Evolutionary conservation across 2,113 vertebrate species (phyloP).

Genomic region (Oenanthe melanoleuca): DNA sequence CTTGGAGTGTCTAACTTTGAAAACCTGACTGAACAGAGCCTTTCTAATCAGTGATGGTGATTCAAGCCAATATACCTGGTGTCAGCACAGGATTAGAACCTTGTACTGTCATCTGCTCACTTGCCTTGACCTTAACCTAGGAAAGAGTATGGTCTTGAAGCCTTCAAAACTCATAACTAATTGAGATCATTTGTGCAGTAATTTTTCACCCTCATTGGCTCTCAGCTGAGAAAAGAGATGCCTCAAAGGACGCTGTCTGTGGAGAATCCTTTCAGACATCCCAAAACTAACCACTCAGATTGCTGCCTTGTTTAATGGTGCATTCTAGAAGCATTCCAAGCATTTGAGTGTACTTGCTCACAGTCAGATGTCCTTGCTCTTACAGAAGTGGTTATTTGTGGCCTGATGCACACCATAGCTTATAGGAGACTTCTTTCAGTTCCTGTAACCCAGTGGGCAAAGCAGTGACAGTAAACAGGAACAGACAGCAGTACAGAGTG

Average conservation of each 20-base stretch:
- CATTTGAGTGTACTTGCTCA: background rate
- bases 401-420: background rate
- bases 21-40: background rate
- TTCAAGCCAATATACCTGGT: rapidly evolving
- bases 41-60: background rate
- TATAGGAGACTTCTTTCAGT: background rate
- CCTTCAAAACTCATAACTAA: background rate
- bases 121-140: background rate
- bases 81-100: background rate
- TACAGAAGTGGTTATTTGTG: background rate
- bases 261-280: background rate
- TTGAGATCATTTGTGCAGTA: background rate
- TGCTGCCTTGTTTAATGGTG: background rate
- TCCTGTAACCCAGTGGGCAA: background rate
- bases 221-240: background rate
- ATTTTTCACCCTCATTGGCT: background rate
- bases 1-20: background rate
- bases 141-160: background rate
- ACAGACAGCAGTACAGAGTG: background rate
- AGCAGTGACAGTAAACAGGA: background rate
- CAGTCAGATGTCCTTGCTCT: background rate
- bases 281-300: background rate
- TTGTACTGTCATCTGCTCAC: background rate
- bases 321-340: background rate
- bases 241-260: background rate